Conservation (phyloP, 2,113 vertebrate species). For the Petaurus breviceps region DNA sequence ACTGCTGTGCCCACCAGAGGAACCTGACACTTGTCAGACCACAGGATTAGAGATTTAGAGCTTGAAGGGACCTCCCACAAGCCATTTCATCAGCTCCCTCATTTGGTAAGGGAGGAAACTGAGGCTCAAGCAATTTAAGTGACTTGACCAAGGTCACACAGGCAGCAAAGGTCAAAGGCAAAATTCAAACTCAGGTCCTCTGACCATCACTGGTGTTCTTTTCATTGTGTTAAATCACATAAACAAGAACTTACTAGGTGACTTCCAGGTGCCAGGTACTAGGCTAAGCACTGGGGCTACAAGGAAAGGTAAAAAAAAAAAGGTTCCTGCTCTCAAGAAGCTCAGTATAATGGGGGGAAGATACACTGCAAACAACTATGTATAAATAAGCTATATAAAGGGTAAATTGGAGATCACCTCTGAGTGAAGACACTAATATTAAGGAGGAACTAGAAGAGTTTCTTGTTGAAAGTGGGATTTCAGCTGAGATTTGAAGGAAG, state of each 20-base stretch:
- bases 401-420: background rate
- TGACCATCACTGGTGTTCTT: background rate
- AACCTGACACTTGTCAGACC: background rate
- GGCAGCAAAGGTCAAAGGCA: background rate
- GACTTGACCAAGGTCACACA: background rate
- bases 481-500: background rate
- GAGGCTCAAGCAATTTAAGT: background rate
- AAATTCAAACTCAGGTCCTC: background rate
- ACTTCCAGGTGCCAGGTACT: background rate
- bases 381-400: background rate
- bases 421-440: background rate
- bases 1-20: background rate
- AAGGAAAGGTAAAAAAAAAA: background rate
- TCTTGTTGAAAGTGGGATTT: background rate
- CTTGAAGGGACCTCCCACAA: background rate
- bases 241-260: background rate
- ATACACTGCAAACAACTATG: background rate
- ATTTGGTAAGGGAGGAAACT: background rate
- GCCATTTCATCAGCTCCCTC: background rate
- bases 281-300: background rate
- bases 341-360: background rate
- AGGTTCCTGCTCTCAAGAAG: background rate
- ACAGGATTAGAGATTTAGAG: background rate
- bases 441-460: background rate
- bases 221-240: background rate